Evolutionary conservation across 2,888 invertebrate species (phyloP), one percentile per base, ranked within the genome.

Genomic region (Desoria tigrina): DNA sequence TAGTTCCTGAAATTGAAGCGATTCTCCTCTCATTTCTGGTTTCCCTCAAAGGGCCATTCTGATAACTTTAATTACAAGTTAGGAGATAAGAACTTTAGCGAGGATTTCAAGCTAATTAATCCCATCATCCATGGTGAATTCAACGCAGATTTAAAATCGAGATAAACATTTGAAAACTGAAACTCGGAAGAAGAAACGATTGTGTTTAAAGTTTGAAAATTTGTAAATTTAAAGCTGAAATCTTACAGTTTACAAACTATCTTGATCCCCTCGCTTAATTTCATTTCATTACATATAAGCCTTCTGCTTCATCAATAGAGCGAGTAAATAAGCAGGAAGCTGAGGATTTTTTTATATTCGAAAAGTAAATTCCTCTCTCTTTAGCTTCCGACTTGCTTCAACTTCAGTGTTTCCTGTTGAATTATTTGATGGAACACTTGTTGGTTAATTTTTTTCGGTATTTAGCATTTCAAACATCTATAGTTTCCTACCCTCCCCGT

Each of bases 231-330:
- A 39, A 39, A 39, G 16, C 9, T 39, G 9, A 11, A 16, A 39
- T 11, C 39, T 16, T 16, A 16, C 9, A 39, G 39, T 39, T 39
- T 39, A 11, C 39, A 39, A 11, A 39, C 39, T 39, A 11, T 9
- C 39, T 39, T 39, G 16, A 21, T 16, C 45, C 6, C 16, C 16
- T 6, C 21, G n/a, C 16, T 45, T 45, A 45, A 45, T 45, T 45
- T 18, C 45, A 45, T 45, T 45, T 45, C 45, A 45, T 45, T 45
- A n/a, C 45, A 45, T 45, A 45, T 45, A 11, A 45, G 45, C 21
- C 45, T 45, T 45, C 6, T 45, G 45, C 45, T 45, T 45, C 45
- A 45, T 45, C 45, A 45, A 45, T 45, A 45, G 45, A 45, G n/a
- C 45, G 45, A 45, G 21, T 16, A 45, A 21, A 45, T 18, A 21